phyloP scores from a whole-genome alignment of 2,113 vertebrate genomes.

The Myocastor coypus region DNA sequence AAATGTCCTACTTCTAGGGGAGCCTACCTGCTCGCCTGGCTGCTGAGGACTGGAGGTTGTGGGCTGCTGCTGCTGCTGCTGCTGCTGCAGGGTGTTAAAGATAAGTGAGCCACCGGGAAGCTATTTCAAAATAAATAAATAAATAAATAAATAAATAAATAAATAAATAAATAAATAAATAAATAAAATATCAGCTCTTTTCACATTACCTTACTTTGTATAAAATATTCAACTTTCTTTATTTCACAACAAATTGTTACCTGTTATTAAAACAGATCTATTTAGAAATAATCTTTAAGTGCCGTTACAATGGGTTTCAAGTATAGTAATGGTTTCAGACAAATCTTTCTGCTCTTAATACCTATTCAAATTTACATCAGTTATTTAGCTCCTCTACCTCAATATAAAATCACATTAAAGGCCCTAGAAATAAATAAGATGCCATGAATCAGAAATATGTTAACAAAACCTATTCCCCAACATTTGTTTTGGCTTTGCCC shows the following conservation, averaged over 20 bases:
- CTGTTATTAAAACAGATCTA: not conserved
- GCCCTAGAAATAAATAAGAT: not conserved
- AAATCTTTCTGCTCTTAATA: conserved; percentile 47
- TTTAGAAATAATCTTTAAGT: conserved; percentile 5
- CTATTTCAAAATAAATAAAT: conserved; percentile 82
- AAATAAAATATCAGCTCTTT: conserved; percentile 66
- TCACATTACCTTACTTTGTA: not conserved
- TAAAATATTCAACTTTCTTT: conserved; percentile 46
- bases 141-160: conserved; percentile 73
- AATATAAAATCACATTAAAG: not conserved
- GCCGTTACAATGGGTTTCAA: not conserved
- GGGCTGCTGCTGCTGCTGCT: conserved; percentile 91
- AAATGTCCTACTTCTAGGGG: not conserved
- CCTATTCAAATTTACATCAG: not conserved
- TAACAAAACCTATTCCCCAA: not conserved
- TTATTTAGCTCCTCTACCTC: not conserved
- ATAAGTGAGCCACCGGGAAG: conserved; percentile 92
- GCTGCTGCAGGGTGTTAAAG: conserved; percentile 92
- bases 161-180: conserved; percentile 73
- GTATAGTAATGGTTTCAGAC: not conserved
- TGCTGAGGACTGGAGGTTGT: conserved; percentile 91
- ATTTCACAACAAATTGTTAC: not conserved
- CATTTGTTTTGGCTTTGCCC: conserved; percentile 7
- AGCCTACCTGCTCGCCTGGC: conserved; percentile 90
- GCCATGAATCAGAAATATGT: not conserved